Base-by-base conservation (phyloP, 2,888 invertebrate genomes). In the Melanotus villosus region DNA sequence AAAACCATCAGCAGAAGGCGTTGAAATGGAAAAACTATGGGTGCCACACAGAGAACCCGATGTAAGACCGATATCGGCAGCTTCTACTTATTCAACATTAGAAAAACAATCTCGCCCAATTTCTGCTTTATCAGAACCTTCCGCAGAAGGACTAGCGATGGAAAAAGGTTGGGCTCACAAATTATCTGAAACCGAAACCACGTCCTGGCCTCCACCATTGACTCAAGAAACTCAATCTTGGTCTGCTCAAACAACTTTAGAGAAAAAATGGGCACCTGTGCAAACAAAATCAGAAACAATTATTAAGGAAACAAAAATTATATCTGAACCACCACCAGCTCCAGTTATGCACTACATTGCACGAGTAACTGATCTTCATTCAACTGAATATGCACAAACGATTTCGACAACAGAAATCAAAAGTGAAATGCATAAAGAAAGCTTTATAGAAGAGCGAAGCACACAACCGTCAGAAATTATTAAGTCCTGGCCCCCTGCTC, bases 21-120 rank as follows among this genome's bases (percentile, higher is more conserved):
- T 91, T 45, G 86, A 88, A 64, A 91, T 91, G 91, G 91, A 91
- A 73, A 91, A 90, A 80, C 84, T 90, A 0, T 91, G 91, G 91
- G 87, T 90, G 5, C 73, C 76, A 32, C 75, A 77, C 41, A 73
- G 71, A 59, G 73, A 77, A 2, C 83, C 83, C 0, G 83, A 80
- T 65, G 81, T 78, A 63, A 41, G 57, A 52, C 73, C 80, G 21
- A 54, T 71, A 21, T 65, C 71, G 2, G 59, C 70, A 38, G 57
- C 70, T 16, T 56, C 81, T 9, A 63, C 73, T 14, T 57, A 45
- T 26, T 65, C 45, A 21, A 56, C 70, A 4, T 30, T 56, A 26
- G 72, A 73, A 68, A 73, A 65, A 21, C 71, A 66, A 59, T 58
- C 71, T 30, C 73, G 76, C 75, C 77, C 80, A 43, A 82, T 84